Evolutionary conservation across 2,113 vertebrate genomes (phyloP), one percentile per base, ranked within the genome.

Genomic region (Microcebus griseorufus): DNA sequence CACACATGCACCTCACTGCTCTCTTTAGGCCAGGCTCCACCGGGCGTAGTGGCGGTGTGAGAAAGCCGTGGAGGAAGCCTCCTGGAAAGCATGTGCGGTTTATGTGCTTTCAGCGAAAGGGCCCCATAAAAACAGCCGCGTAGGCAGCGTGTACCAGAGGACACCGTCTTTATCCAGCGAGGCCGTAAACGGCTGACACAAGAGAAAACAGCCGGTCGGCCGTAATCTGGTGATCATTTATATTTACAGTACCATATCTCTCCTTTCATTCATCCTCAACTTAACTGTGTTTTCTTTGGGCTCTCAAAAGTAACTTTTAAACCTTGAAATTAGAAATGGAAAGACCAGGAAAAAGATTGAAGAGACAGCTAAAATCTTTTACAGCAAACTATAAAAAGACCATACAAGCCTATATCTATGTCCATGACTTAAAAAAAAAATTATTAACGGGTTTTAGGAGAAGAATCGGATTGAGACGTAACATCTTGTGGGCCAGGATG

Each of bases 401-500:
- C 53, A 3, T 17, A 62, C 22, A 86, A 92, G 96, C 90, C 93
- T 55, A 64, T 70, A 67, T 70, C 93, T 55, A 70, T 70, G 42
- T 73, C 80, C 67, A 2, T 22, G 27, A 62, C n/a, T 92, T 97
- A 89, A 25, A 88, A 73, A 78, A 64, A 64, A 75, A 64, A n/a
- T 75, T 93, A 93, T 95, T 78, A 92, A 62, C 5, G 7, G 64
- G 75, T 82, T 98, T 97, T 95, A 42, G 22, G 73, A 93, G 91
- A 6, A 9, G 1, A 76, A 27, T 65, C 48, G 29, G 1, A 48
- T 10, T 92, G 92, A 96, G 87, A 96, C 84, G 39, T 93, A 85
- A 13, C 73, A 25, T 70, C 96, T 72, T 97, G 23, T 42, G 60
- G 83, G 58, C 72, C 93, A 86, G 23, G 14, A 32, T 70, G 3